Percentiles rank a stretch among this genome's conserved stretches.
Conservation (phyloP, 2,113 vertebrate species). For the Orientallactaga bullata region DNA sequence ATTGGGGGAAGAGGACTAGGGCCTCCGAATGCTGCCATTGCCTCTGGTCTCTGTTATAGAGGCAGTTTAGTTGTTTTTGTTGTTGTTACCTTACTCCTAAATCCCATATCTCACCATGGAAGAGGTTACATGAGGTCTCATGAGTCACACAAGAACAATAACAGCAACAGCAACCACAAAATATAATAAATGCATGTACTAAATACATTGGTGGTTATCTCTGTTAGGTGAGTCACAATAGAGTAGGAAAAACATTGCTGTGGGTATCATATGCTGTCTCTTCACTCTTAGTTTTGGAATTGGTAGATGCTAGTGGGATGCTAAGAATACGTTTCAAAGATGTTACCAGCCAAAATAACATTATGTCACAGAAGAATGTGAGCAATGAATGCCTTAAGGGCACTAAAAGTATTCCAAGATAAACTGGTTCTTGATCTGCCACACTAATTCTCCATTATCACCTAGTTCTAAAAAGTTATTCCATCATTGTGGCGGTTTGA, state of each 20-base stretch:
- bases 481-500: too few relatives aligned
- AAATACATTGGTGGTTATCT: neutral
- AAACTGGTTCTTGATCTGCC: neutral
- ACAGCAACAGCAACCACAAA: too few relatives aligned
- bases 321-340: neutral
- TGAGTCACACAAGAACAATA: too few relatives aligned
- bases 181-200: neutral
- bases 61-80: neutral
- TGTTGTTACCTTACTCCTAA: too few relatives aligned
- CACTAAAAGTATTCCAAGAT: neutral
- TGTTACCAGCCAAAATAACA: neutral
- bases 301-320: too few relatives aligned
- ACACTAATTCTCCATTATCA: neutral
- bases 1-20: too few relatives aligned
- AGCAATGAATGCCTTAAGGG: neutral
- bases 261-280: neutral
- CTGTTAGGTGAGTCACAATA: neutral
- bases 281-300: neutral
- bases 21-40: neutral
- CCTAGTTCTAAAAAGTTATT: neutral
- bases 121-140: neutral
- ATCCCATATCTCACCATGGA: neutral
- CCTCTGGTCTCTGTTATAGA: neutral
- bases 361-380: neutral
- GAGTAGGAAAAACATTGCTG: accelerated